Base-by-base conservation (phyloP, 1,140 invertebrate species). In the Panagrolaimus sp. region DNA sequence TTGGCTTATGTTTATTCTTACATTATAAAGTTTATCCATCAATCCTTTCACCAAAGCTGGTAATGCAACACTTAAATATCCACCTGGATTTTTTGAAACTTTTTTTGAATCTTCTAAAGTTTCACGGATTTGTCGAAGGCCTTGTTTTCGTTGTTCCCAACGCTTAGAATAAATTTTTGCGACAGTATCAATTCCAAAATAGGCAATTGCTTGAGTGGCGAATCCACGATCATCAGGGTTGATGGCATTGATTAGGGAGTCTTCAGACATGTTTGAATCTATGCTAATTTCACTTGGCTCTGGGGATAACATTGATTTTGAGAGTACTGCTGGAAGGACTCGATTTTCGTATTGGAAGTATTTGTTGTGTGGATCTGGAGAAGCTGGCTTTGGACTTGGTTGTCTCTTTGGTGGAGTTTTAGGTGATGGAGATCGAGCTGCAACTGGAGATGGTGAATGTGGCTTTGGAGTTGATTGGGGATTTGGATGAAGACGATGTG, bases 81-180 rank as follows among this genome's bases (percentile, higher is more conserved):
- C 51, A 16, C 51, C 27, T 9, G 51, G 51, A 20, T 20, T 25
- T 16, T 57, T 57, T 16, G 51, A 13, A 20, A 16, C 51, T 57
- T 57, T 57, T 57, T 57, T 57, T 11, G 20, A 25, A 27, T 57
- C 27, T 57, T 57, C 20, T 20, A 57, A 16, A 27, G n/a, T 16
- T 57, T 57, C 51, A 2, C 20, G 11, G 8, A 57, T 57, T 8
- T 57, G 20, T 57, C 27, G 51, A 5, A 57, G 51, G 9, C 51
- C 51, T 11, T 20, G 20, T 57, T 57, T 57, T 20, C 51, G 51
- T 57, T 57, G 51, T 27, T 57, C 51, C 51, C 51, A 57, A 57
- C 51, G 51, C 51, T 57, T 57, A 11, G 51, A 57, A 57, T 57
- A 57, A 27, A 57, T 57, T 57, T 57, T 57, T 9, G 51, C 51